Percentiles rank a stretch among this genome's conserved stretches.
phyloP scores from a whole-genome alignment of 2,113 vertebrate species.

The Mobula birostris region DNA sequence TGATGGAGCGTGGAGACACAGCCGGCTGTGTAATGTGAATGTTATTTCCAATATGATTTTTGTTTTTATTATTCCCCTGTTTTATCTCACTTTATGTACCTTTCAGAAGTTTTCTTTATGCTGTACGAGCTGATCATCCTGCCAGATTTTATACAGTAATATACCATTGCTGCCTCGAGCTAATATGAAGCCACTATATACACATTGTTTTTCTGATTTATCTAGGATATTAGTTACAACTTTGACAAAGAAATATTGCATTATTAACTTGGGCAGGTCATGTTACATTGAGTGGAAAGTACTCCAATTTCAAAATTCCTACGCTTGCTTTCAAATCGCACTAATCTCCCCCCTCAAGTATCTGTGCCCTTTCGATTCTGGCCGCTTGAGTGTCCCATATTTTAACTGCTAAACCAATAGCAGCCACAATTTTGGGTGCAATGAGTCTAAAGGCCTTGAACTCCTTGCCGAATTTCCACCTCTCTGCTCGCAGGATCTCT shows the following conservation, averaged over 20 bases:
- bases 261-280: not conserved
- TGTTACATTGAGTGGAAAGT: not conserved
- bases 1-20: not conserved
- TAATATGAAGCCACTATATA: not conserved
- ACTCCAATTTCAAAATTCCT: no score
- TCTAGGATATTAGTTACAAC: not conserved
- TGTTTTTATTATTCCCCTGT: no score
- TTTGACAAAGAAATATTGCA: not conserved
- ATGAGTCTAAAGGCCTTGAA: no score
- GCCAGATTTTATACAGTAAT: not conserved
- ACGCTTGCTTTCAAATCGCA: no score
- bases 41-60: not conserved
- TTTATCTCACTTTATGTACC: not conserved
- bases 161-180: not conserved
- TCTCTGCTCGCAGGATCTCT: no score
- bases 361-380: no score
- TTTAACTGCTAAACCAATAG: no score
- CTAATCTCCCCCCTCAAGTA: no score
- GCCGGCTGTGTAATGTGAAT: not conserved
- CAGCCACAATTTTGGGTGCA: no score
- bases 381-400: no score
- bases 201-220: not conserved
- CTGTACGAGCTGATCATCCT: not conserved
- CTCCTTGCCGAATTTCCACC: no score
- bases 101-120: not conserved